Base-by-base conservation (phyloP, 2,797 vertebrate species). In the Pseudomugil gertrudae region DNA sequence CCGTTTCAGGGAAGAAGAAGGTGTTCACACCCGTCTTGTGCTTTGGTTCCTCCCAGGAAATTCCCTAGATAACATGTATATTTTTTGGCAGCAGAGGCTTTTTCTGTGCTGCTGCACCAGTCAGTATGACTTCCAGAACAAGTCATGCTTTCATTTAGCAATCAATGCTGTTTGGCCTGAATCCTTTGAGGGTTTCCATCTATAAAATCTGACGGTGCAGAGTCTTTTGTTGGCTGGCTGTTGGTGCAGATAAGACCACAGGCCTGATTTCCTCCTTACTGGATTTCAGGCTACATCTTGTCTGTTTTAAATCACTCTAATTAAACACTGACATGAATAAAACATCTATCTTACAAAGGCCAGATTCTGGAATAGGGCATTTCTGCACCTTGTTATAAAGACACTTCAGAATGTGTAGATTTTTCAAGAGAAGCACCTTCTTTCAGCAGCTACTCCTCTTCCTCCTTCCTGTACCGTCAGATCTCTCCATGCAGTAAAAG, bases 131-230 rank as follows among this genome's bases (percentile, higher is more conserved):
- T 82, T 72, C 80, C 70, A 76, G 70, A 79, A 76, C 51, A 43
- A 78, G 69, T 69, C 52, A 30, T 47, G 74, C 69, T 66, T 86
- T 79, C 30, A 58, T 79, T 78, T 61, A 56, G 35, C 79, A 73
- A 73, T 76, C 68, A 72, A n/a, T 78, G 35, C 36, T 57, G 48
- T 72, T 69, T 69, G 71, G 72, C 38, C 29, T 54, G 40, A 32
- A 29, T 65, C 65, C 63, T 81, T 58, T 59, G 59, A 73, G 79
- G 59, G 68, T 67, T 15, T 23, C 63, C 56, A 74, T 66, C 80
- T 67, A 60, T 63, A 76, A 76, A 63, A 64, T 36, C 68, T 56
- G 19, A 51, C 70, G 15, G 47, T 45, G 15, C 66, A 69, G 73
- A 65, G 54, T 66, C 68, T 62, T 61, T 65, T 56, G 36, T 69